Evolutionary conservation across 2,113 vertebrate species (phyloP).

Genomic region (Odontesthes bonariensis): DNA sequence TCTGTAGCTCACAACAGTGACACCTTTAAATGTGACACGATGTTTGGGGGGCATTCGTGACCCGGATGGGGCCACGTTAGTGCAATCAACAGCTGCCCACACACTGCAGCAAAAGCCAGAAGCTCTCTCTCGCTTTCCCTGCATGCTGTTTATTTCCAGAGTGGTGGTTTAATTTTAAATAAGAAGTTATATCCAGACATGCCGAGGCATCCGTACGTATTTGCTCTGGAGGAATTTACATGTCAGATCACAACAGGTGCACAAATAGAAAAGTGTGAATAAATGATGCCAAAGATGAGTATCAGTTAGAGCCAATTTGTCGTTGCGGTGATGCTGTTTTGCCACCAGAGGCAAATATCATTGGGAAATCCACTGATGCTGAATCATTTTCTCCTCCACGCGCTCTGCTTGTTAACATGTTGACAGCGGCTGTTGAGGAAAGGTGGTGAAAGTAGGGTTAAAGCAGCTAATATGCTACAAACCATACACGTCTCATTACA

Average conservation of each 20-base stretch:
- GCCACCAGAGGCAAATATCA: constrained; percentile 6
- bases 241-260: constrained; percentile 16
- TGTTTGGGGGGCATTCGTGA: constrained; percentile 29
- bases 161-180: constrained; percentile 49
- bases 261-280: constrained; percentile 32
- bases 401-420: background rate
- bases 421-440: background rate
- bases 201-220: constrained; percentile 19
- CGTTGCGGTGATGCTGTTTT: constrained; percentile 3
- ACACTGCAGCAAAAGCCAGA: constrained; percentile 55
- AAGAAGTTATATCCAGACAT: constrained; percentile 21
- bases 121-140: constrained; percentile 5
- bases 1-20: background rate
- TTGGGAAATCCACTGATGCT: background rate
- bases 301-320: constrained; percentile 6
- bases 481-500: constrained; percentile 17
- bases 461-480: constrained; percentile 10
- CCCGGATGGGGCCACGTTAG: constrained; percentile 39
- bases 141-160: constrained; percentile 45
- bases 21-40: constrained; percentile 31
- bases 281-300: constrained; percentile 23
- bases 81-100: constrained; percentile 57
- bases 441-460: background rate
- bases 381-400: constrained; percentile 5
- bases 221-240: background rate